Base-by-base conservation (phyloP, 2,888 invertebrate species). In the Callyntrura sp. region DNA sequence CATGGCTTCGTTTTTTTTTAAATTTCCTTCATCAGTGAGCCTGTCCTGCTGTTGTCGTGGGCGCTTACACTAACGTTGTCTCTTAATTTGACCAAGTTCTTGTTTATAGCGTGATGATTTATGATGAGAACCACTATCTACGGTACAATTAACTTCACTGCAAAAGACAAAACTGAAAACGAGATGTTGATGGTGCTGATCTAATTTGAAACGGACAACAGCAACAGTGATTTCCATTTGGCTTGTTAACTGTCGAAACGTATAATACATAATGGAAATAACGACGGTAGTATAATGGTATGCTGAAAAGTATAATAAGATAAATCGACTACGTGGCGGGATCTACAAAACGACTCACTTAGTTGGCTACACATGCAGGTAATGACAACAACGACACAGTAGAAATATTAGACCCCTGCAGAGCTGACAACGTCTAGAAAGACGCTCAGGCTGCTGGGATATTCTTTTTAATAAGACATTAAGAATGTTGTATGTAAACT, bases 111-210 rank as follows among this genome's bases (percentile, higher is more conserved):
- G n/a, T n/a, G n/a, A n/a, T 85, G 85, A 85, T 85, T 85, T 85
- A 85, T 85, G 62, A 78, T 85, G 85, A 35, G 85, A 85, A 85
- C 62, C 78, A 62, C 48, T 65, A 62, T 78, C 78, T 85, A 11
- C 14, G 68, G 28, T n/a, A n/a, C n/a, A n/a, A n/a, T n/a, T n/a
- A n/a, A n/a, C n/a, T n/a, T n/a, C n/a, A n/a, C n/a, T n/a, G n/a
- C n/a, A n/a, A n/a, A n/a, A n/a, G n/a, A n/a, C n/a, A n/a, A n/a
- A n/a, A n/a, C n/a, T n/a, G n/a, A n/a, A n/a, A n/a, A n/a, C n/a
- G n/a, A n/a, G n/a, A n/a, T n/a, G n/a, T n/a, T n/a, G n/a, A n/a
- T n/a, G n/a, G n/a, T n/a, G 51, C 17, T 65, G 78, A 85, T 85
- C 85, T 78, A 78, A 85, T 85, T 85, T 84, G 28, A n/a, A n/a